Evolutionary conservation across 2,797 vertebrate species (phyloP).

Genomic region (Platyrinchus mystaceus): DNA sequence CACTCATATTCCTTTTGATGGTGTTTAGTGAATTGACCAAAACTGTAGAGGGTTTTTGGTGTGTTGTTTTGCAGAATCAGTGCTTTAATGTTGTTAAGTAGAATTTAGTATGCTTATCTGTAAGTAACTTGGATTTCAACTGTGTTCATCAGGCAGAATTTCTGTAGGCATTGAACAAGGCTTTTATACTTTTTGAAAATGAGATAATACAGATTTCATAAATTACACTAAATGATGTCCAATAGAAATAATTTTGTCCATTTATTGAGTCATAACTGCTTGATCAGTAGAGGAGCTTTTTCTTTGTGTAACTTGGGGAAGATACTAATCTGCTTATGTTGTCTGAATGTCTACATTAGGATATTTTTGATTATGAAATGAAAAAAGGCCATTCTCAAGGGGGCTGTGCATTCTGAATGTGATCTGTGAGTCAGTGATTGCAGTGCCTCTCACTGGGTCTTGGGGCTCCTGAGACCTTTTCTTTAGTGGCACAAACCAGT

Average conservation of each 20-base stretch:
- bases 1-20: neutral
- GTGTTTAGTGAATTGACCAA: neutral
- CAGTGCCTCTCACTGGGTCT: neutral
- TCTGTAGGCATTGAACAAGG: neutral
- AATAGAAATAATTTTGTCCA: neutral
- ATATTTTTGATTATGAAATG: neutral
- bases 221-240: neutral
- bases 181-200: neutral
- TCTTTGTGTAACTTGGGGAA: neutral
- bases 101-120: neutral
- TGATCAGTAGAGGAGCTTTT: neutral
- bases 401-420: neutral
- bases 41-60: neutral
- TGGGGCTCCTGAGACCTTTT: neutral
- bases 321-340: neutral
- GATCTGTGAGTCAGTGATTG: neutral
- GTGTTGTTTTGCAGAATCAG: neutral
- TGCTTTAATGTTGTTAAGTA: neutral
- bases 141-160: neutral
- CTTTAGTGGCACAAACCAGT: neutral
- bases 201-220: neutral
- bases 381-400: neutral
- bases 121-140: neutral
- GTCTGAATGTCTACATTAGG: neutral
- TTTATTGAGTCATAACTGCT: neutral